Percentiles rank a stretch among this genome's conserved stretches.
Evolutionary conservation across 2,888 invertebrate genomes (phyloP).

Genomic region (Drosophila anomelani): DNA sequence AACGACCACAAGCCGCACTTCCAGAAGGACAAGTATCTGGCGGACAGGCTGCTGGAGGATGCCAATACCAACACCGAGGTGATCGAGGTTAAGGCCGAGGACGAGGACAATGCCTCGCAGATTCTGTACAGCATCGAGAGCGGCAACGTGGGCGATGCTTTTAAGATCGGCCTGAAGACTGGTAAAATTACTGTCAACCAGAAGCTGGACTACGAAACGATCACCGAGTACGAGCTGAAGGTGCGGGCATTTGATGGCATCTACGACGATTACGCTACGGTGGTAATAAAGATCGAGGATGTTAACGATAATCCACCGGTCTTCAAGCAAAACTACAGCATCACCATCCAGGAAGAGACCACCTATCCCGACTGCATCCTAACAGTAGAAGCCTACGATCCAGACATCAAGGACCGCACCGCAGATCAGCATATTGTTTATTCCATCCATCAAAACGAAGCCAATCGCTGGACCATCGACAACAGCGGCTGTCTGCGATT

Average conservation of each 20-base stretch:
- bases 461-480: constrained; percentile 89
- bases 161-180: constrained; percentile 92
- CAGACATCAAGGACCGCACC: constrained; percentile 91
- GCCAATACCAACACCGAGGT: constrained; percentile 93
- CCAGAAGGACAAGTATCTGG: constrained; percentile 90
- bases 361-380: constrained; percentile 89
- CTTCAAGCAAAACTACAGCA: constrained; percentile 90
- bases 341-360: constrained; percentile 91
- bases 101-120: constrained; percentile 94
- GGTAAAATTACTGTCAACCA: constrained; percentile 93
- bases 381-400: constrained; percentile 91
- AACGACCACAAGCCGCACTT: constrained; percentile 98
- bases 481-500: constrained; percentile 89
- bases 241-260: constrained; percentile 94
- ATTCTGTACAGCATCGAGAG: constrained; percentile 94
- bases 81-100: constrained; percentile 94
- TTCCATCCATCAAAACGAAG: constrained; percentile 89
- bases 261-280: constrained; percentile 92
- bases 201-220: constrained; percentile 92
- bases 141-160: constrained; percentile 94
- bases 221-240: constrained; percentile 93
- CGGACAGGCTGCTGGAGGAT: constrained; percentile 92
- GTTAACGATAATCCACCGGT: constrained; percentile 97
- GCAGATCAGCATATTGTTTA: constrained; percentile 92
- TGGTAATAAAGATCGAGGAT: constrained; percentile 93